Base-by-base conservation (phyloP, 1,140 invertebrate genomes). In the Pseudomyrmex sp. region DNA sequence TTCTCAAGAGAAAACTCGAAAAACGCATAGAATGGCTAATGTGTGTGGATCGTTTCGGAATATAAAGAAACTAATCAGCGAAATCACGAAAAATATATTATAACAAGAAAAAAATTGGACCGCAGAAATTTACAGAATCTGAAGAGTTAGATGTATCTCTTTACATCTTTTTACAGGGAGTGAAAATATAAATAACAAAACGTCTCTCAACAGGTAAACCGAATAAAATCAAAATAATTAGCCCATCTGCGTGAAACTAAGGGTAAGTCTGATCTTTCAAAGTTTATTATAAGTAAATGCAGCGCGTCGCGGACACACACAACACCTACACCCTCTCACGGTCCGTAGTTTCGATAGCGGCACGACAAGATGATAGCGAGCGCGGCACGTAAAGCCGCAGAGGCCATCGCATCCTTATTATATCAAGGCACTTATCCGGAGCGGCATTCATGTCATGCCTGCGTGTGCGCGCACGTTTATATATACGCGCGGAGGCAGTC, bases 371-470 rank as follows among this genome's bases (percentile, higher is more conserved):
- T 54, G 59, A 26, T 66, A 80, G 76, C 76, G 75, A 66, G 76
- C 58, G 46, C 76, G 76, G 66, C 76, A 80, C 76, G 76, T 80
- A 80, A 80, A 80, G 54, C 76, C 76, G 65, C 76, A 70, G 56
- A 80, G 68, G 76, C 76, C 76, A 80, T 80, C 56, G 23, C 59
- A 70, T 75, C 65, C 82, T 87, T 88, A 88, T 88, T 88, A 82
- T 86, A 63, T 66, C 82, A 46, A 35, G 79, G 46, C 70, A 88
- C 74, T 88, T 88, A 88, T 84, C 82, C 86, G 18, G 26, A 56
- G 68, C 85, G 85, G 20, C 69, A 80, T 87, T 88, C 82, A 88
- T 62, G 82, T 87, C 70, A 74, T 85, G 86, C 61, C 59, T 58
- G 83, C 86, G 86, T 80, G 66, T 80, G 76, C 65, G 76, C 68